Conservation (phyloP, 1,140 invertebrate genomes). For the Brachionus koreanus region DNA sequence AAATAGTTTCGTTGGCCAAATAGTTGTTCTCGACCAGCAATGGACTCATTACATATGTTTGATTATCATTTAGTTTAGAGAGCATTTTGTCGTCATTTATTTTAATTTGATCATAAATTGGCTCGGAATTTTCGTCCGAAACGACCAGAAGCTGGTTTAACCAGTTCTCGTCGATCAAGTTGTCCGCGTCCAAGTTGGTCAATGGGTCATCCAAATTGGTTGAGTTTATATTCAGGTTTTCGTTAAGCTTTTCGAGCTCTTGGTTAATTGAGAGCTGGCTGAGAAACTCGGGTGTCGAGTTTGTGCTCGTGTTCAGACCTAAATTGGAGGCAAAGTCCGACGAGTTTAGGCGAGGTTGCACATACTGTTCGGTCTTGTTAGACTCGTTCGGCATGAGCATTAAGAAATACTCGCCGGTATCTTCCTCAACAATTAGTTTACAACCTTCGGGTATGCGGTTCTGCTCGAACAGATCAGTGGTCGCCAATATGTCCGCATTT, state of each 20-base stretch:
- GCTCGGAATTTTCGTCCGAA: not conserved
- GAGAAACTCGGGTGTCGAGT: not conserved
- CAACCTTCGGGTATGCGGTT: slow-evolving; percentile 2
- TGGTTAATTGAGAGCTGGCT: not conserved
- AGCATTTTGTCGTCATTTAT: slow-evolving; percentile 24
- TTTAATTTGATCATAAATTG: not conserved
- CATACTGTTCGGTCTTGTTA: not conserved
- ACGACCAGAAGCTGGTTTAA: not conserved
- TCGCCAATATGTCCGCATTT: slow-evolving; percentile 23
- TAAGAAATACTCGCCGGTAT: slow-evolving; percentile 31
- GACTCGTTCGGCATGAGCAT: not conserved
- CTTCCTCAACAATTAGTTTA: slow-evolving; percentile 23
- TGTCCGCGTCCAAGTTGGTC: not conserved
- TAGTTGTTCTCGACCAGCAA: not conserved
- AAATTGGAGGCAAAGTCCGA: not conserved
- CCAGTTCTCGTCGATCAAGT: not conserved
- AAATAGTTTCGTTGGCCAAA: not conserved
- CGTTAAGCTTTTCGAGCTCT: slow-evolving; percentile 11
- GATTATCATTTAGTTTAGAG: not conserved
- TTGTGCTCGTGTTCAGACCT: not conserved
- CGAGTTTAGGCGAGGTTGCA: not conserved
- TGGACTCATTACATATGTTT: not conserved
- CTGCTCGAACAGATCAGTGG: not conserved
- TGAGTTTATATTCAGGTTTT: not conserved
- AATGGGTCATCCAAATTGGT: not conserved